A percentile compares a stretch with the other conserved stretches of the same genome.
These are phyloP conservation scores for Sturnus vulgaris DNA, from an alignment of 2,113 vertebrate species.

Conservation along the genomic window DNA sequence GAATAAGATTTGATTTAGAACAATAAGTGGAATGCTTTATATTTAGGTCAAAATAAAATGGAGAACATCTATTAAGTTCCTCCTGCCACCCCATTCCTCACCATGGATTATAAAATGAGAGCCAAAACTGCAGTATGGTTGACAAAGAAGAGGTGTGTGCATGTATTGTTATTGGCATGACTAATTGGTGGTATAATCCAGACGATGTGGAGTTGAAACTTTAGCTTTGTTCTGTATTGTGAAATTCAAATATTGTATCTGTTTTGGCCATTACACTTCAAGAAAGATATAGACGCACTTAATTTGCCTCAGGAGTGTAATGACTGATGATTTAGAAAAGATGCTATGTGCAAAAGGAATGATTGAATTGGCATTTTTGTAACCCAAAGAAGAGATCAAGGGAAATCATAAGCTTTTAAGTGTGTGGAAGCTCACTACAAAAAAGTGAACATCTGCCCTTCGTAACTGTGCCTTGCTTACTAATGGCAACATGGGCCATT, in stretches of 20 bases:
- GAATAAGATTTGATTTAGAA: background rate
- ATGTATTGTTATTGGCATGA: background rate
- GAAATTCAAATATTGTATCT: background rate
- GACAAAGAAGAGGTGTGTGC: background rate
- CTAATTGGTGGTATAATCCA: background rate
- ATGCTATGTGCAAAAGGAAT: background rate
- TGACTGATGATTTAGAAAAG: background rate
- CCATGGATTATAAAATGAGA: background rate
- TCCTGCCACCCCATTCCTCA: background rate
- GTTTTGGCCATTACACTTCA: background rate
- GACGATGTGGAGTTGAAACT: background rate
- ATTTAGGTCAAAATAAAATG: background rate
- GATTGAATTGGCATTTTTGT: background rate
- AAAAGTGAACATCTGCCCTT: background rate
- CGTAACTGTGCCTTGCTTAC: background rate
- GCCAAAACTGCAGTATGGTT: background rate
- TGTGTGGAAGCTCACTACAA: background rate
- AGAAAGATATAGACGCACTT: background rate
- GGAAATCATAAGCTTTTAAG: background rate
- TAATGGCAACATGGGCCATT: background rate
- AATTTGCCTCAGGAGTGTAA: background rate
- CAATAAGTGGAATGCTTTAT: background rate
- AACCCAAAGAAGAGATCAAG: background rate
- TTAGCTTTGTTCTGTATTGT: background rate
- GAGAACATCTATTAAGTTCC: background rate